Conservation (phyloP, 2,113 vertebrate species). For the Anseranas semipalmata region DNA sequence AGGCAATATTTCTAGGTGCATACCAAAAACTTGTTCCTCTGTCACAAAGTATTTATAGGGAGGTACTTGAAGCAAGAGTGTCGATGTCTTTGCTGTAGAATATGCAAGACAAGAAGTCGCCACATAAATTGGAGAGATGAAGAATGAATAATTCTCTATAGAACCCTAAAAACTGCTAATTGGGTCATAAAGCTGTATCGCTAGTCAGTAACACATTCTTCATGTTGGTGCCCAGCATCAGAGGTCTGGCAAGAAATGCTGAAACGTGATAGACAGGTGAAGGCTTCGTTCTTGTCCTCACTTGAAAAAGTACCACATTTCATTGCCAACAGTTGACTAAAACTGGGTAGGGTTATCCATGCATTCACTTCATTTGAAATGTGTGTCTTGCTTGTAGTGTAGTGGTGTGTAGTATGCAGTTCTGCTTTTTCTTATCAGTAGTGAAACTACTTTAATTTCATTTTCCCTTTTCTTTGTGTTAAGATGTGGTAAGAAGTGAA, state of each 20-base stretch:
- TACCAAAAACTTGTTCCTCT: background rate
- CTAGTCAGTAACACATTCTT: accelerated
- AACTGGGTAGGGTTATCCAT: background rate
- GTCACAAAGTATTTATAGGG: background rate
- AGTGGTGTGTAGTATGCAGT: background rate
- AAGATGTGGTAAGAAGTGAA: background rate
- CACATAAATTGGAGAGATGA: background rate
- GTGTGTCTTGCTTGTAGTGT: background rate
- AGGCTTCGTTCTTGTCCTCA: background rate
- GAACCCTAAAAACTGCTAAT: background rate
- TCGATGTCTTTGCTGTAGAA: background rate
- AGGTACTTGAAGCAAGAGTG: background rate
- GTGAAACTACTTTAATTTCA: background rate
- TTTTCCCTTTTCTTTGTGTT: background rate
- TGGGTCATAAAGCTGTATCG: background rate
- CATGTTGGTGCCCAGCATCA: background rate
- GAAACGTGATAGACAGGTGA: background rate
- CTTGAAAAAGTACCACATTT: background rate
- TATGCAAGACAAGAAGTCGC: background rate
- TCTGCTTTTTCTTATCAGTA: background rate
- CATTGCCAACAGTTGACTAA: background rate
- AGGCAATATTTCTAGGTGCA: background rate
- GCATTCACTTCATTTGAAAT: background rate
- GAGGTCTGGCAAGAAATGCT: background rate
- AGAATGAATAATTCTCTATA: background rate